Conservation (phyloP, 37 sponge, comb jelly and placozoan genomes). For the Oscarella lobularis region DNA sequence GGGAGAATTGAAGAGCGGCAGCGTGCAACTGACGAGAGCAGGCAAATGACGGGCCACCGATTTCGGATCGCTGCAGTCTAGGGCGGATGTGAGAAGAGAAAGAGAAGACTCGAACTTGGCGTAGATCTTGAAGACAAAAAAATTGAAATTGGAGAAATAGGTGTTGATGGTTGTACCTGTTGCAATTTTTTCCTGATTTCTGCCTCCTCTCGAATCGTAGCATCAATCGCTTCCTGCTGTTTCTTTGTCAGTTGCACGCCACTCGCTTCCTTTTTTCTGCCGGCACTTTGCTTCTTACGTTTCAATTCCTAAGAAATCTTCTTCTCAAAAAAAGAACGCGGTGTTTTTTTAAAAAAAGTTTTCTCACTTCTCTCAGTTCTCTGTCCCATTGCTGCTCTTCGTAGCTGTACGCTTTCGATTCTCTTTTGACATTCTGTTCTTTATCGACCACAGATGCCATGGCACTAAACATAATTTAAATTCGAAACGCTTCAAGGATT, state of each 20-base stretch:
- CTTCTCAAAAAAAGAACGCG: neutral
- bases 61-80: too few species aligned
- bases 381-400: slow-evolving; percentile 94
- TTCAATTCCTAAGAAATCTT: neutral
- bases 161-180: too few species aligned
- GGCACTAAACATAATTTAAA: slow-evolving; percentile 2
- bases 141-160: too few species aligned
- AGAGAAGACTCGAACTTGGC: too few species aligned
- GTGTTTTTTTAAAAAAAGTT: neutral
- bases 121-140: too few species aligned
- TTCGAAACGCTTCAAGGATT: neutral
- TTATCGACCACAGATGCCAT: neutral
- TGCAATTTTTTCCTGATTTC: slow-evolving; percentile 16
- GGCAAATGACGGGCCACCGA: too few species aligned
- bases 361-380: slow-evolving; percentile 42
- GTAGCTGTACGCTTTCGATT: slow-evolving; percentile 63
- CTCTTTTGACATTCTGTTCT: slow-evolving; percentile 54
- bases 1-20: slow-evolving; percentile 1
- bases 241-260: slow-evolving; percentile 16
- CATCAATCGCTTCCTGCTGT: slow-evolving; percentile 28
- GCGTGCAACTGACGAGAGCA: neutral
- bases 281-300: neutral
- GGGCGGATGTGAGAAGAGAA: too few species aligned
- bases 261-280: slow-evolving; percentile 5
- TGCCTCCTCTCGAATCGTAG: slow-evolving; percentile 18